Base-by-base conservation (phyloP, 2,888 invertebrate genomes). In the Balanococcus diminutus region DNA sequence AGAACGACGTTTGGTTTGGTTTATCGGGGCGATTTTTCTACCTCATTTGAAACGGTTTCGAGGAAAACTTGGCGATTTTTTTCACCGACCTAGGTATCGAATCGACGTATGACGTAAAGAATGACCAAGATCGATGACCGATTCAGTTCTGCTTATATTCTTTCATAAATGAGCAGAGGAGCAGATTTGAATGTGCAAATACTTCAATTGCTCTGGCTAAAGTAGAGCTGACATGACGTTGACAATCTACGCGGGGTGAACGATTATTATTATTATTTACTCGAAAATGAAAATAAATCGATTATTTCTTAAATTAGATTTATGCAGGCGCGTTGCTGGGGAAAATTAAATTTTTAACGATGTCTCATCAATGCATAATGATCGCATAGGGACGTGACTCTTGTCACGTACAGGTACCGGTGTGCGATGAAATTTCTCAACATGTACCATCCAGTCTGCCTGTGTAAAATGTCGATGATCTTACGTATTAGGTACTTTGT, bases 291-390 rank as follows among this genome's bases (percentile, higher is more conserved):
- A 67, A 67, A 67, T 31, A 67, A 25, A 36, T 79, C 75, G 75
- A 36, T 32, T 79, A 79, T 36, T 79, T 36, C 36, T 79, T 36
- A 79, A 79, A 32, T 79, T 79, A 79, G 75, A 19, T 36, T 36
- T 25, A 19, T 75, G 36, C 36, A 36, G 75, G 36, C 75, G 36
- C 36, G 36, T 36, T 32, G 31, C 72, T 72, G 72, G 22, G 31
- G 19, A 36, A 36, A 79, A 36, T 79, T 36, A 19, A 79, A 36
- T 32, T 79, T 79, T 79, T 79, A 79, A 79, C 75, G 75, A 79
- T 79, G 75, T 36, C 75, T 79, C 75, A 36, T 79, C 75, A 36
- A 79, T 79, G 36, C 75, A 19, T 79, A 79, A 79, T 79, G 75
- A 22, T 79, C 11, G 19, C 5, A 9, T 9, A 79, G 19, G n/a